Evolutionary conservation across 1,140 invertebrate species (phyloP).

Genomic region (Ooceraea biroi): DNA sequence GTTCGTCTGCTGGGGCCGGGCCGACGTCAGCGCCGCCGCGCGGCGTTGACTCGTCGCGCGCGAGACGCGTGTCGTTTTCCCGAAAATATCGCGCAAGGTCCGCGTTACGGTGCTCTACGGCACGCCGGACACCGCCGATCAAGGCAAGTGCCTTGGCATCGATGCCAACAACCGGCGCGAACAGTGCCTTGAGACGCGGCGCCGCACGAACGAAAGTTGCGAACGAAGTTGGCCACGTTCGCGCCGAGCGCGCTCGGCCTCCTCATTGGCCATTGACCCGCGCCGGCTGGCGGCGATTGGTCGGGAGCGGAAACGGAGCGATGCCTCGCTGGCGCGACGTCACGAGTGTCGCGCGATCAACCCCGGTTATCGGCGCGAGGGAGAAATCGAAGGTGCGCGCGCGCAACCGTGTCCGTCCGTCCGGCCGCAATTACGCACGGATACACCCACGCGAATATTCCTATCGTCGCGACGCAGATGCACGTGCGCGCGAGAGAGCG

Average conservation of each 20-base stretch:
- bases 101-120: conserved; percentile 40
- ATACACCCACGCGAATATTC: not conserved
- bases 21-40: conserved; percentile 10
- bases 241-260: not conserved
- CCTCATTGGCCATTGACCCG: not conserved
- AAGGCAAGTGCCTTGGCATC: conserved; percentile 48
- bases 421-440: not conserved
- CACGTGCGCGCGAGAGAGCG: not conserved
- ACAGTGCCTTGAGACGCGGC: conserved; percentile 2
- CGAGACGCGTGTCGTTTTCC: not conserved
- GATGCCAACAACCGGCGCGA: conserved; percentile 30
- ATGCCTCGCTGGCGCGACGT: not conserved
- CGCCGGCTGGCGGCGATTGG: conserved; percentile 20
- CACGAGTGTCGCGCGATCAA: conserved; percentile 37
- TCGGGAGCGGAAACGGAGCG: not conserved
- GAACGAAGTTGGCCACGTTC: not conserved
- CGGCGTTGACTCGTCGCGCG: not conserved
- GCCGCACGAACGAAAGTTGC: not conserved
- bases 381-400: conserved; percentile 34
- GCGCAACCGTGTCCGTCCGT: not conserved
- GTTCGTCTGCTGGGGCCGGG: conserved; percentile 49
- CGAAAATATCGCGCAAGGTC: not conserved
- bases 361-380: conserved; percentile 36
- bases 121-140: not conserved
- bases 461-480: conserved; percentile 6